phyloP scores from a whole-genome alignment of 2,797 vertebrate genomes.

The Aplochiton taeniatus region DNA sequence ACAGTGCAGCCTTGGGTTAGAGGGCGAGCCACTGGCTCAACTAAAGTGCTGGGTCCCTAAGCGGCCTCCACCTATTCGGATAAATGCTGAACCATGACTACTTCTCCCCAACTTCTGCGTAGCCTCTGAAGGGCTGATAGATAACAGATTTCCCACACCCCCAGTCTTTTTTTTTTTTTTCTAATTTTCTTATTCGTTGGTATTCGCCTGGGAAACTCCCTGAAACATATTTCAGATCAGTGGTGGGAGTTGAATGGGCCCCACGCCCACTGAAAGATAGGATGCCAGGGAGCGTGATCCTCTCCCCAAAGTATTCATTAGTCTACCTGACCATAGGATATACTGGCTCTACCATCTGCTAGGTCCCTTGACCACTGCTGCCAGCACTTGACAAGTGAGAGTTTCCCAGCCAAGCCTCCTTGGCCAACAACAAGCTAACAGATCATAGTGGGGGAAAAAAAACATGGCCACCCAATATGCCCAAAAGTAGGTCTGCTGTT shows the following conservation, averaged over 20 bases:
- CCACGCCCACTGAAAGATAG: conserved; percentile 41
- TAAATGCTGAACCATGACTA: too few species aligned
- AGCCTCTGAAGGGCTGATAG: too few species aligned
- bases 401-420: conserved; percentile 42
- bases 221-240: conserved; percentile 43
- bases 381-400: conserved; percentile 58
- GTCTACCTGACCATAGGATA: conserved; percentile 76
- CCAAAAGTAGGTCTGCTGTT: neutral
- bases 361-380: conserved; percentile 57
- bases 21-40: too few species aligned
- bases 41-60: too few species aligned
- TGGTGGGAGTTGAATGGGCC: conserved; percentile 48
- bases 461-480: neutral
- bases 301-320: conserved; percentile 74
- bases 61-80: too few species aligned
- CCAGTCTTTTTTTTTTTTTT: too few species aligned
- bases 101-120: too few species aligned
- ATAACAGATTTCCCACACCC: too few species aligned
- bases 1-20: too few species aligned
- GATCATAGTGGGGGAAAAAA: conserved; percentile 8
- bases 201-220: conserved; percentile 39
- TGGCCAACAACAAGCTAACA: conserved; percentile 33
- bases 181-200: neutral
- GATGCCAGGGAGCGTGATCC: conserved; percentile 62
- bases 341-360: conserved; percentile 69